Conservation (phyloP, 2,797 vertebrate genomes). For the Chaetophractus vellerosus region DNA sequence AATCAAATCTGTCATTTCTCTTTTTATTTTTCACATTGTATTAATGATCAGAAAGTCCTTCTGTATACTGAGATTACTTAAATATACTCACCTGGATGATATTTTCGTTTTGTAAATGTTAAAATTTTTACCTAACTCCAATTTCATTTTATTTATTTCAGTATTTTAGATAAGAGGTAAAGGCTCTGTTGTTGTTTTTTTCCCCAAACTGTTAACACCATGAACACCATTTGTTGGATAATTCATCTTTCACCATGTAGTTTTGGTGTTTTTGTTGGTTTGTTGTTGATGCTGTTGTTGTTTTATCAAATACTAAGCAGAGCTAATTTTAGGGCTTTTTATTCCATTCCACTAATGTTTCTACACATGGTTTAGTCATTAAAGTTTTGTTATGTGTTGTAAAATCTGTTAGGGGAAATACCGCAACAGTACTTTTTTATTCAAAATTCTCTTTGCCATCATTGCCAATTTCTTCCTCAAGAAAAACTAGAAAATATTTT, state of each 20-base stretch:
- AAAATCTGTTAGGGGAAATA: neutral
- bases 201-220: neutral
- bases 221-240: neutral
- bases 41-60: slow-evolving; percentile 15
- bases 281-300: too few relatives aligned
- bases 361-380: neutral
- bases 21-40: neutral
- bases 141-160: neutral
- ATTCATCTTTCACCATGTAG: neutral
- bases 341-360: neutral
- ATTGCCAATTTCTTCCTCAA: neutral
- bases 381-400: neutral
- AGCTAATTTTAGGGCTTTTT: slow-evolving; percentile 18
- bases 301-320: neutral
- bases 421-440: neutral
- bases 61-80: neutral
- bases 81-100: neutral
- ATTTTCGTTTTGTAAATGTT: neutral
- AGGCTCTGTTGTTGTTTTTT: neutral
- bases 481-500: slow-evolving; percentile 45
- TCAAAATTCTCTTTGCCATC: slow-evolving; percentile 38
- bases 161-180: neutral
- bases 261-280: neutral
- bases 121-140: slow-evolving; percentile 14
- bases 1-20: slow-evolving; percentile 40